Evolutionary conservation across 2,113 vertebrate species (phyloP), one percentile per base, ranked within the genome.

Genomic region (Psittacula cyanocephala): DNA sequence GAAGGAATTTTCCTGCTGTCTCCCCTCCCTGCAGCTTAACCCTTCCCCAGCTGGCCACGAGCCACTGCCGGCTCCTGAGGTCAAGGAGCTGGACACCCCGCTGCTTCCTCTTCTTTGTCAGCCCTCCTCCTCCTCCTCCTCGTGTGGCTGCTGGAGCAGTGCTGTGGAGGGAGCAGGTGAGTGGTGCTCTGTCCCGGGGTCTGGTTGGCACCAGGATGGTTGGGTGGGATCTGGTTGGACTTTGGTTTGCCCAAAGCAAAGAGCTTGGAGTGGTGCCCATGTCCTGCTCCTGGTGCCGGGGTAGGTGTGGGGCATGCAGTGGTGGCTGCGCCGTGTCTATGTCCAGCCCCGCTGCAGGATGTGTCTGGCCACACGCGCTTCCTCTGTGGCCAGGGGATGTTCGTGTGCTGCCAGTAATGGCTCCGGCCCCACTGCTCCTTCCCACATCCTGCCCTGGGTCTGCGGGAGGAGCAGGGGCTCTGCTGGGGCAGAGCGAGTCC

Each of bases 1-100:
- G 95, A 96, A 97, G 96, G 96, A 96, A 96, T 95, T 96, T 95
- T 84, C 67, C 79, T 93, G 79, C 46, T 1, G 24, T 81, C 68
- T 92, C 86, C 67, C 49, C 71, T 94, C 88, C 80, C 82, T 77
- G 69, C 55, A 15, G 33, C 69, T 96, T 97, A 97, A 95, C 95
- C 86, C 91, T 93, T 94, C 91, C 91, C 17, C 59, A 80, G 15
- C 82, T 94, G 88, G 83, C 96, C 75, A 8, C 1, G 15, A 12
- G 88, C 92, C 87, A 81, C 71, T 1, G 4, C 41, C 11, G 31
- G 4, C 65, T 74, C 14, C 2, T 9, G 69, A 53, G 94, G 94
- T 92, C 91, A 90, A 23, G 46, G 37, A 83, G 63, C 35, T 0
- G 1, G 53, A 53, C 80, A 62, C 52, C 53, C 41, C 72, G 39